Conservation (phyloP, 2,113 vertebrate species). For the Enhydra lutris region DNA sequence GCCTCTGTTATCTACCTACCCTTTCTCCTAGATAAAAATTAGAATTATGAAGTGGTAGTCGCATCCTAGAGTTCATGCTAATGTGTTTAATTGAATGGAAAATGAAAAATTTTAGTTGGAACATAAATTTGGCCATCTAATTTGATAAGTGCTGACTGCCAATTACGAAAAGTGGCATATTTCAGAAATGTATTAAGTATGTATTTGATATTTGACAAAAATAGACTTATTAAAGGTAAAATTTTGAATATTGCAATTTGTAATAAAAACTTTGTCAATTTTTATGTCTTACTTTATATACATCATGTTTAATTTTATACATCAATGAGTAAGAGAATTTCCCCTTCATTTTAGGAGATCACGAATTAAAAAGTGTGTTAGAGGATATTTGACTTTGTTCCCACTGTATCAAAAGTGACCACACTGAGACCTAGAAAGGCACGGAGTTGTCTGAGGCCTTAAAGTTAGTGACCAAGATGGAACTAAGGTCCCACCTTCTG, state of each 20-base stretch:
- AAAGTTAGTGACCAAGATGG: neutral
- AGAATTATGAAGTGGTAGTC: neutral
- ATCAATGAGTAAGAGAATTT: neutral
- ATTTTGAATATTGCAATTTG: neutral
- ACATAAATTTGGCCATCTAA: neutral
- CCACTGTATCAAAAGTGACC: neutral
- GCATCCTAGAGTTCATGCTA: neutral
- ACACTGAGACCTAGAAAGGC: neutral
- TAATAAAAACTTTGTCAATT: neutral
- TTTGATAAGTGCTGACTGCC: neutral
- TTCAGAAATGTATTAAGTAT: neutral
- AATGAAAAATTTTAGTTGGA: neutral
- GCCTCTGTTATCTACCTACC: neutral
- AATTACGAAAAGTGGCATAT: neutral
- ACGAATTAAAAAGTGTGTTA: neutral
- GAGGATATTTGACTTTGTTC: neutral
- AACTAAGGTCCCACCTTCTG: neutral
- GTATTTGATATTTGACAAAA: neutral
- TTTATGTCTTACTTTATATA: neutral
- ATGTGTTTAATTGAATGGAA: neutral
- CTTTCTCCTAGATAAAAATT: neutral
- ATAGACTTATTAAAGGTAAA: neutral
- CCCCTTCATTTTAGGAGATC: neutral
- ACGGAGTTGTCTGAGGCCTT: neutral
- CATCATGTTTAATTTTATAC: neutral